Conservation (phyloP, 2,113 vertebrate genomes). For the Varanus komodoensis region DNA sequence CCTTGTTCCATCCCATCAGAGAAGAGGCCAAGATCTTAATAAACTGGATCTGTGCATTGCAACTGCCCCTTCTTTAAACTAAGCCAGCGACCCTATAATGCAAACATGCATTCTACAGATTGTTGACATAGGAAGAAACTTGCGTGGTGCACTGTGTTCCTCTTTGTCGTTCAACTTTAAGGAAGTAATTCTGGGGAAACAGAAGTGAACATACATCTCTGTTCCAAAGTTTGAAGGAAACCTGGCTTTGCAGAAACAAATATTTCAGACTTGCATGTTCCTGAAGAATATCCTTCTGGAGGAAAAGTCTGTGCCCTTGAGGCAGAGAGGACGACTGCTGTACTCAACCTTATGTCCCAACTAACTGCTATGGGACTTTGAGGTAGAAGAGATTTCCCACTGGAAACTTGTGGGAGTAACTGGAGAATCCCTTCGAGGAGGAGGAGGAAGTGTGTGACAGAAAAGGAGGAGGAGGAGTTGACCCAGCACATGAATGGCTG, state of each 20-base stretch:
- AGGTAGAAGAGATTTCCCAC: constrained; percentile 1
- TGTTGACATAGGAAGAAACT: neutral
- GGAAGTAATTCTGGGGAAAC: neutral
- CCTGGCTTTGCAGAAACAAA: neutral
- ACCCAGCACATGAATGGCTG: constrained; percentile 75
- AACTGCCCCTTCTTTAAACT: neutral
- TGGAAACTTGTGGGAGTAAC: neutral
- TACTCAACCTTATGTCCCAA: neutral
- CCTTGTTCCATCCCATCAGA: neutral
- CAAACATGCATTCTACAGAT: neutral
- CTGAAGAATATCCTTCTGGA: neutral
- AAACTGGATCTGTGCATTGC: neutral
- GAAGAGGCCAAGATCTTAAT: neutral
- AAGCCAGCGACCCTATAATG: neutral
- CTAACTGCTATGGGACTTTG: constrained; percentile 12
- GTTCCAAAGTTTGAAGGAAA: neutral
- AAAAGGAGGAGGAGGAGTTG: neutral
- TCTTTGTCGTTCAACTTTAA: neutral
- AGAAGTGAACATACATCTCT: neutral
- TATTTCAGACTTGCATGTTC: neutral
- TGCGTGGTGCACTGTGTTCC: neutral
- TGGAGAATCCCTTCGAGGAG: neutral
- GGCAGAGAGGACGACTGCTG: neutral
- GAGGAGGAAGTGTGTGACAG: neutral
- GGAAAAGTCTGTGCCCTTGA: neutral